phyloP scores from a whole-genome alignment of 2,797 vertebrate genomes.

The Chanos chanos region DNA sequence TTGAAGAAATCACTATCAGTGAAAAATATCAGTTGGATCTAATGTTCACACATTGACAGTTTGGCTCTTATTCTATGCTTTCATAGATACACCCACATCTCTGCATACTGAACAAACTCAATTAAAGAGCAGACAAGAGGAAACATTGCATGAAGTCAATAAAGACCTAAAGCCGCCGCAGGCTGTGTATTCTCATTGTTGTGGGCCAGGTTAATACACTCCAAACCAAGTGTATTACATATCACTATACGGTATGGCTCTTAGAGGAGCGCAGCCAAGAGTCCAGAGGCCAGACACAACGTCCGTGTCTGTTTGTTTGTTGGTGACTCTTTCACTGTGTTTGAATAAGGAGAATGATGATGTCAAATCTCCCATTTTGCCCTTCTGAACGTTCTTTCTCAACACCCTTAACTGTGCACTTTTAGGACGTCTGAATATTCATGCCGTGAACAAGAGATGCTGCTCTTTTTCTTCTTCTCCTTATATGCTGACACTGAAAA shows the following conservation, averaged over 20 bases:
- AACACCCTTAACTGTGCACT: too few species aligned
- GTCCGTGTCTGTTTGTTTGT: conserved; percentile 35
- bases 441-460: too few species aligned
- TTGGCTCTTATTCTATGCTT: conserved; percentile 54
- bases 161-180: conserved; percentile 60
- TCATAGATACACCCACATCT: conserved; percentile 52
- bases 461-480: too few species aligned
- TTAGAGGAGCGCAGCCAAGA: conserved; percentile 52
- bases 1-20: too few species aligned
- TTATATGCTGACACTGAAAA: too few species aligned
- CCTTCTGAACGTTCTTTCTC: too few species aligned
- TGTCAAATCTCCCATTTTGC: too few species aligned
- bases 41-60: conserved; percentile 40
- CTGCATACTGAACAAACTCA: conserved; percentile 59
- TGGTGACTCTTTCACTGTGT: conserved; percentile 23
- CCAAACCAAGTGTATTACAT: conserved; percentile 74
- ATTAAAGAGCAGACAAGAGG: conserved; percentile 62
- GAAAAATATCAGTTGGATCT: too few species aligned
- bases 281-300: conserved; percentile 44
- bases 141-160: conserved; percentile 73
- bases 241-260: conserved; percentile 59
- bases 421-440: too few species aligned
- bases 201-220: conserved; percentile 75
- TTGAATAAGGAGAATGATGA: too few species aligned
- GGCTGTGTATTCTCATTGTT: conserved; percentile 71